phyloP scores from a whole-genome alignment of 2,888 invertebrate species.

The Andrena marginata region DNA sequence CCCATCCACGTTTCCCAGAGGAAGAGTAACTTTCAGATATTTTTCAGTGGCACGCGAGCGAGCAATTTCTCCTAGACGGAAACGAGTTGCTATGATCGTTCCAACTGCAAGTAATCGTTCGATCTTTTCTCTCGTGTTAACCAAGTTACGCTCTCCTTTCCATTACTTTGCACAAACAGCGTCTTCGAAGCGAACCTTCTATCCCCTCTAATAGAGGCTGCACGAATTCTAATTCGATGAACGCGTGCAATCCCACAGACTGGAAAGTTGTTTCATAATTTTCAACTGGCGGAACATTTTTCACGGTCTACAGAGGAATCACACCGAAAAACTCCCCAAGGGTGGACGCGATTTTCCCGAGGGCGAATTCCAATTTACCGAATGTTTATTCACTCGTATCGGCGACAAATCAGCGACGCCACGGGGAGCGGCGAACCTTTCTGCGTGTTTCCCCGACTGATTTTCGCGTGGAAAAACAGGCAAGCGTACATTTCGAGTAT shows the following conservation, averaged over 20 bases:
- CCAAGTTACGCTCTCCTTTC: too few relatives aligned
- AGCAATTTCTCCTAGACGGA: constrained; percentile 23
- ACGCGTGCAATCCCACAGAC: too few relatives aligned
- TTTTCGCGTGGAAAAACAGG: constrained; percentile 14
- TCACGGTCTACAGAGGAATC: not conserved
- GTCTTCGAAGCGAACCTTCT: too few relatives aligned
- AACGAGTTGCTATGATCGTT: constrained; percentile 44
- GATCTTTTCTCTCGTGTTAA: too few relatives aligned
- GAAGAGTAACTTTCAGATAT: constrained; percentile 45
- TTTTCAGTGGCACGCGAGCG: constrained; percentile 47
- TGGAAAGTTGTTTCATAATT: too few relatives aligned
- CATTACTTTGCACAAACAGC: too few relatives aligned
- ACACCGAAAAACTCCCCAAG: not conserved
- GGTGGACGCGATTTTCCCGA: not conserved
- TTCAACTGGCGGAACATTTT: not conserved
- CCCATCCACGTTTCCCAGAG: not conserved
- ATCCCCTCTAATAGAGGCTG: too few relatives aligned
- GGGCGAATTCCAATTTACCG: constrained; percentile 1
- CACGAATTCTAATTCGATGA: too few relatives aligned
- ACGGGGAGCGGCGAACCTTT: not conserved
- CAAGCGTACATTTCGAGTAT: not conserved
- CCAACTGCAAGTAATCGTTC: constrained; percentile 16
- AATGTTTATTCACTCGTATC: constrained; percentile 2
- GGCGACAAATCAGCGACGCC: constrained; percentile 3
- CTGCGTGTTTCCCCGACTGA: not conserved